These are phyloP conservation scores for Platerodrilus igneus DNA, from an alignment of 2,888 invertebrate species.

Conservation along the genomic window DNA sequence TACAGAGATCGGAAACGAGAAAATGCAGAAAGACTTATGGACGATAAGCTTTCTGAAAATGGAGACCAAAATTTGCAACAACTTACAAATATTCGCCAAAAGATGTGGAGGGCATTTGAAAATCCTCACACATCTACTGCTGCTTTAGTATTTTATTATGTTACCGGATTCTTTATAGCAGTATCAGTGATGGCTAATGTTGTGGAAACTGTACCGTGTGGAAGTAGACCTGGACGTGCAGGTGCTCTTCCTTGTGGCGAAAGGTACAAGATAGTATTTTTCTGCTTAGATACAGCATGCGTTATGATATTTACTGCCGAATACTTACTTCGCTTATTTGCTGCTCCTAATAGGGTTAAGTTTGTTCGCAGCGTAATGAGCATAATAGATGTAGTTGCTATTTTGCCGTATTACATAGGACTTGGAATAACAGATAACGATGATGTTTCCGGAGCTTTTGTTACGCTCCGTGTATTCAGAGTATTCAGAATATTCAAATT, in stretches of 20 bases:
- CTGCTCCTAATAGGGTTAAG: constrained; percentile 97
- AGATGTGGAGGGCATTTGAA: constrained; percentile 99
- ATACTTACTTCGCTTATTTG: constrained; percentile 90
- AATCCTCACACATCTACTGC: constrained; percentile 98
- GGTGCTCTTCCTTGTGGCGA: constrained; percentile 94
- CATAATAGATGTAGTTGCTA: constrained; percentile 98
- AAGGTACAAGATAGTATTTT: constrained; percentile 96
- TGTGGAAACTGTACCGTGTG: constrained; percentile 94
- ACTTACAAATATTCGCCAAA: constrained; percentile 83
- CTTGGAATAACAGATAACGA: constrained; percentile 97
- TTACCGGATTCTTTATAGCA: constrained; percentile 99
- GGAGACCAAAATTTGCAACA: constrained; percentile 86
- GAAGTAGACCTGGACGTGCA: constrained; percentile 78
- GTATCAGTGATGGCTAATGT: constrained; percentile 99
- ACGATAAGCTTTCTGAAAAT: constrained; percentile 91
- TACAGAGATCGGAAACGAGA: constrained; percentile 98
- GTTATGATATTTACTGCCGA: constrained; percentile 99
- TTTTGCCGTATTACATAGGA: constrained; percentile 98
- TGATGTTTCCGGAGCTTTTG: constrained; percentile 98
- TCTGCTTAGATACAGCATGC: constrained; percentile 99
- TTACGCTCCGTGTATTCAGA: constrained; percentile 96
- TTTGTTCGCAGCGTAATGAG: constrained; percentile 99
- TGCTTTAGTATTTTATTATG: constrained; percentile 99
- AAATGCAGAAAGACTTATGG: constrained; percentile 96
- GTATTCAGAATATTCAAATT: constrained; percentile 99